Conservation (phyloP, 92 coral and sea anemone genomes). For the Palythoa grandiflora region DNA sequence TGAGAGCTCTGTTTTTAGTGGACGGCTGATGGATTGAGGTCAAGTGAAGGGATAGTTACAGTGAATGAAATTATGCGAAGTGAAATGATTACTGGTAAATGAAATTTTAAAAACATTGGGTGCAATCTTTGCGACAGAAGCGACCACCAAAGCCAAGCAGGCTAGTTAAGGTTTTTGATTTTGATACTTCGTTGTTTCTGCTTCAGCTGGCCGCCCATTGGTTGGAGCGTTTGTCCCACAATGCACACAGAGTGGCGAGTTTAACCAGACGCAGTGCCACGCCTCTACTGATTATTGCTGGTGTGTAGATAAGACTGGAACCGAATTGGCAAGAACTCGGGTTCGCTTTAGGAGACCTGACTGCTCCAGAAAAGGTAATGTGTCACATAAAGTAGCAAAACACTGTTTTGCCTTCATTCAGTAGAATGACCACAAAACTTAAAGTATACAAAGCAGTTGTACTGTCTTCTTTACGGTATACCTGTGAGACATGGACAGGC, state of each 20-base stretch:
- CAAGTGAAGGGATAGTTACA: too few species aligned
- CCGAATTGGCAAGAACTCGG: slow-evolving; percentile 71
- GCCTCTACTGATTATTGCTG: slow-evolving; percentile 91
- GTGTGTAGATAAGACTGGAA: slow-evolving; percentile 91
- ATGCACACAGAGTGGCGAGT: slow-evolving; percentile 82
- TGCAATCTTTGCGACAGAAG: too few species aligned
- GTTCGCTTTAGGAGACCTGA: slow-evolving; percentile 30
- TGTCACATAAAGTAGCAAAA: not conserved
- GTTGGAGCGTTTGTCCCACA: slow-evolving; percentile 72
- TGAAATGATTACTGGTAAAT: too few species aligned
- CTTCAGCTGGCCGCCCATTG: slow-evolving; percentile 5
- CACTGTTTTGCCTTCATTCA: not conserved
- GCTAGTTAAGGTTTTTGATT: not conserved
- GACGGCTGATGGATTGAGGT: too few species aligned
- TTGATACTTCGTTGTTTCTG: not conserved
- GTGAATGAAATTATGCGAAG: too few species aligned
- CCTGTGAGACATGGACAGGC: too few species aligned
- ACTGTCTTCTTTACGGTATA: too few species aligned
- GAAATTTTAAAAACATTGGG: too few species aligned
- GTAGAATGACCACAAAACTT: not conserved
- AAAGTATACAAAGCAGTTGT: too few species aligned
- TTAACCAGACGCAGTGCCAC: slow-evolving; percentile 78
- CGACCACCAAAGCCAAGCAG: too few species aligned
- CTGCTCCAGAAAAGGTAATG: slow-evolving; percentile 33
- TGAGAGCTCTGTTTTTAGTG: too few species aligned